Conservation (phyloP, 23 tunicate genomes). For the Ciona savignyi region DNA sequence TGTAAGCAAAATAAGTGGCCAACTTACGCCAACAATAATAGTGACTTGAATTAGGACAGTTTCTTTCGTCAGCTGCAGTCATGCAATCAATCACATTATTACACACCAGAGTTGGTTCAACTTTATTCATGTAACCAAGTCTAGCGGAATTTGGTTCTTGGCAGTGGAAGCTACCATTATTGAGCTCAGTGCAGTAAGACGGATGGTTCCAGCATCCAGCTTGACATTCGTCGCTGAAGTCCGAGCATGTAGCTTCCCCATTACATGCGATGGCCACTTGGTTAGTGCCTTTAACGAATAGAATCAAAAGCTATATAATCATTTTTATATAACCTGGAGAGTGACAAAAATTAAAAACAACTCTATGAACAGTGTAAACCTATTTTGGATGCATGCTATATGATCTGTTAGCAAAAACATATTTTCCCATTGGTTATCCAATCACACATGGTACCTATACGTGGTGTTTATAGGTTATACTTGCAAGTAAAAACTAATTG, state of each 20-base stretch:
- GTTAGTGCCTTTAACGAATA: constrained; percentile 13
- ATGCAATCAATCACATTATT: constrained; percentile 38
- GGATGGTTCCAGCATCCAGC: constrained; percentile 50
- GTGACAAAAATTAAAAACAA: no score
- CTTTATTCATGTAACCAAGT: background rate
- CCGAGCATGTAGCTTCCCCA: constrained; percentile 41
- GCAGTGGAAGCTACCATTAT: background rate
- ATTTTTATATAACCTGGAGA: no score
- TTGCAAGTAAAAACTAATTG: no score
- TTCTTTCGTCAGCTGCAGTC: constrained; percentile 32
- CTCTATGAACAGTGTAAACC: no score
- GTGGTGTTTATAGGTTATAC: no score
- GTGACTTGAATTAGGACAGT: constrained; percentile 45
- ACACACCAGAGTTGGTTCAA: constrained; percentile 23
- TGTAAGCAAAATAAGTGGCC: no score
- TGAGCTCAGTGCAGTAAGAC: constrained; percentile 32
- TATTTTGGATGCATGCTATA: no score
- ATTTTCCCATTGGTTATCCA: no score
- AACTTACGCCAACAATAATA: constrained; percentile 74
- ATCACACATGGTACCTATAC: no score
- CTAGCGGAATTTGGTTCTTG: background rate
- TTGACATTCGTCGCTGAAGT: constrained; percentile 73
- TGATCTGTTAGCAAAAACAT: no score
- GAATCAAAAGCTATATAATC: no score
- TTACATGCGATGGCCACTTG: constrained; percentile 44